phyloP scores from a whole-genome alignment of 2,888 invertebrate genomes.

The Oasisia sp. region DNA sequence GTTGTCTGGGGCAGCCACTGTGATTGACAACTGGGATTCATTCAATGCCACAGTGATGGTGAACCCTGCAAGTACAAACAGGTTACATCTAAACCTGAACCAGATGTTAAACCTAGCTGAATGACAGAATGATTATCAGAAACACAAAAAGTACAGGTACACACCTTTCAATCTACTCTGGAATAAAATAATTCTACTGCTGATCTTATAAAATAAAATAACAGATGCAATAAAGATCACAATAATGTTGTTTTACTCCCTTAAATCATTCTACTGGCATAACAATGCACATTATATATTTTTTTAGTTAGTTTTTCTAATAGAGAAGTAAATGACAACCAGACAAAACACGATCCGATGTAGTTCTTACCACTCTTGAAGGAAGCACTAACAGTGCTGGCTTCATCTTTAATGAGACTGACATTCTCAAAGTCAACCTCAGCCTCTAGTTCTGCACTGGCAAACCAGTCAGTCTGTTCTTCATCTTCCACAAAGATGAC shows the following conservation, averaged over 20 bases:
- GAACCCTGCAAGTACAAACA: neutral
- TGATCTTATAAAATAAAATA: too few species aligned
- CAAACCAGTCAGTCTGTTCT: conserved; percentile 7
- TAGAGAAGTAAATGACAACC: too few species aligned
- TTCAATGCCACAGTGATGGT: neutral
- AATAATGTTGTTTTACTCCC: too few species aligned
- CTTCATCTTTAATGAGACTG: conserved; percentile 20
- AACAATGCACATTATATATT: too few species aligned
- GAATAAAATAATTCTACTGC: too few species aligned
- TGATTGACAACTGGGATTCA: conserved; percentile 3
- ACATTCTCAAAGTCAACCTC: conserved; percentile 18
- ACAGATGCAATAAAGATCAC: too few species aligned
- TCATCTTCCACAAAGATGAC: conserved; percentile 8
- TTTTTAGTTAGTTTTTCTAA: too few species aligned
- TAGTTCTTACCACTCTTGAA: conserved; percentile 17
- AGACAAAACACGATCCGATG: neutral
- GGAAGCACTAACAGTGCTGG: neutral
- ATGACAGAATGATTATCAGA: neutral
- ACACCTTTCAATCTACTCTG: too few species aligned
- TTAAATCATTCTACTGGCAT: too few species aligned
- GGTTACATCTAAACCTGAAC: neutral
- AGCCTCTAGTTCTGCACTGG: neutral
- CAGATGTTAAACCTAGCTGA: neutral
- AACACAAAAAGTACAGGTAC: too few species aligned
- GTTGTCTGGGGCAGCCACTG: neutral